Evolutionary conservation across 2,113 vertebrate genomes (phyloP), one percentile per base, ranked within the genome.

Genomic region (Channa argus): DNA sequence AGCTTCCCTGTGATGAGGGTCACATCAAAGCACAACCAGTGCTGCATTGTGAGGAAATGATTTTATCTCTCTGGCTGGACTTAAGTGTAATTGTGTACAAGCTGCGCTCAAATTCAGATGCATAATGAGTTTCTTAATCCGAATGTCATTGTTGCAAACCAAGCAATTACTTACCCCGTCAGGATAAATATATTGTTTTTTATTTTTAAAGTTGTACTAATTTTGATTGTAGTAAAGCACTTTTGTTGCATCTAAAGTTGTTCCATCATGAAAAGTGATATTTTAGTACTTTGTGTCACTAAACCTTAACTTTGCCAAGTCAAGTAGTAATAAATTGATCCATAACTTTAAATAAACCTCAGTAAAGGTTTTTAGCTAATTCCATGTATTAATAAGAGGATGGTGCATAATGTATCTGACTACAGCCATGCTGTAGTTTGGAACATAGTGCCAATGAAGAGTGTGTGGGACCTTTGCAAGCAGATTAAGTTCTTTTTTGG

Each of bases 101-200:
- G 80, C 92, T 94, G 88, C 92, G 83, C 93, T 81, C 92, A 62
- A 90, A 87, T 84, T 66, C 89, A 94, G 94, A 93, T 85, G 84
- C 49, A 3, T 84, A 86, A 90, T 89, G 86, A 90, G 94, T 93
- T 95, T 81, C 85, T 87, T 95, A 96, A 96, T 96, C 91, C 89
- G 76, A 90, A 92, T 90, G 91, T 94, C 86, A 88, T 86, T 92
- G 93, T 94, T 93, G 94, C 88, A 93, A 95, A 88, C 87, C 89
- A 41, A 88, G 93, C 89, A 96, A 94, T 94, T 95, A 93, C 92
- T 92, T 86, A 38, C 88, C 79, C 63, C 0, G 73, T 77, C 90
- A 88, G 85, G 83, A 94, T 91, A 94, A 95, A 96, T 93, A 88
- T 92, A 89, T 91, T 24, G 1, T 24, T 24, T 24, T 24, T 24